Percentiles rank a stretch among this genome's conserved stretches.
phyloP scores from a whole-genome alignment of 2,888 invertebrate genomes.

The Stomorhina lunata region DNA sequence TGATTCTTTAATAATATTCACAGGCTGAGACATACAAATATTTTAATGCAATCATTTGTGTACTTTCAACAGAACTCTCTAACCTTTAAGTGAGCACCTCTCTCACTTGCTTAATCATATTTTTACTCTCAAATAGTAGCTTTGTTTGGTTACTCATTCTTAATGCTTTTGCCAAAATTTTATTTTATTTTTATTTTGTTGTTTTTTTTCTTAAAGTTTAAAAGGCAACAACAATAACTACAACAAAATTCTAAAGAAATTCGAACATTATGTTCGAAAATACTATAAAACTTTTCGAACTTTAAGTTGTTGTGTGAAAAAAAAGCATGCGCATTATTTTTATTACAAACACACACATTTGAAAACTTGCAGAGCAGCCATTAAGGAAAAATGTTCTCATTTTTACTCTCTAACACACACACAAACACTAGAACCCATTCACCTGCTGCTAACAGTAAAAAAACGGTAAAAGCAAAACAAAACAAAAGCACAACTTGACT shows the following conservation, averaged over 20 bases:
- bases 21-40: background rate
- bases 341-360: background rate
- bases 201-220: background rate
- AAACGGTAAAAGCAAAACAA: background rate
- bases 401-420: background rate
- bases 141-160: background rate
- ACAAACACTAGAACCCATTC: background rate
- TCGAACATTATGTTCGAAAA: slow-evolving; percentile 67
- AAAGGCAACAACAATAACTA: slow-evolving; percentile 13
- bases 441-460: background rate
- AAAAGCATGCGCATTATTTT: slow-evolving; percentile 57
- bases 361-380: slow-evolving; percentile 31
- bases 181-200: slow-evolving; percentile 47
- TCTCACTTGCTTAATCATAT: background rate
- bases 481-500: background rate
- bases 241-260: background rate
- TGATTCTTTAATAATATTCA: background rate
- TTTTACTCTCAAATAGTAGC: background rate
- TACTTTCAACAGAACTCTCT: background rate
- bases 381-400: background rate
- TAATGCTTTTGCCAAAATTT: slow-evolving; percentile 21
- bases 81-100: background rate
- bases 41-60: background rate
- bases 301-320: background rate
- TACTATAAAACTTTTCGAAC: background rate